These are phyloP conservation scores for Sebastes trivittatus DNA, from an alignment of 2,797 vertebrate genomes.

Conservation along the genomic window DNA sequence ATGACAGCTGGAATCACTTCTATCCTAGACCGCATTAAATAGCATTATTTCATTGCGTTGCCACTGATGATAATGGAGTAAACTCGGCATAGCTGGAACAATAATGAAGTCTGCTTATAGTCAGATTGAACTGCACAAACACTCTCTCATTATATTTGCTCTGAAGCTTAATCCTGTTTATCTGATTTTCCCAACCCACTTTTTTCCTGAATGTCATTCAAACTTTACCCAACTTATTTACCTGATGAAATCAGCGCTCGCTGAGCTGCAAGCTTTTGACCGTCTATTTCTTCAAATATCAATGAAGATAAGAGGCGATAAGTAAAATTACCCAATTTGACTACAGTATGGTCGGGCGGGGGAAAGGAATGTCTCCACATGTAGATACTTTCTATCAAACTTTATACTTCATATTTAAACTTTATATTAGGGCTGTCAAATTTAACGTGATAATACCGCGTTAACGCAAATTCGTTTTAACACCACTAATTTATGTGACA, in stretches of 20 bases:
- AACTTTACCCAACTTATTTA: slow-evolving; percentile 11
- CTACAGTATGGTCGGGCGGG: neutral
- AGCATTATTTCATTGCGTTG: neutral
- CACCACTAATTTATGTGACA: no score
- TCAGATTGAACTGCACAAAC: neutral
- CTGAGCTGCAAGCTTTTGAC: neutral
- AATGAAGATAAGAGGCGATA: slow-evolving; percentile 5
- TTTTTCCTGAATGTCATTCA: slow-evolving; percentile 20
- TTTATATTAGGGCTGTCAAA: no score
- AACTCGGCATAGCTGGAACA: neutral
- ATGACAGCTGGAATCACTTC: slow-evolving; percentile 25
- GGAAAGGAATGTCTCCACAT: neutral
- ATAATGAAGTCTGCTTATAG: neutral
- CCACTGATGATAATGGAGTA: neutral
- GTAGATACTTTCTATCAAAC: neutral
- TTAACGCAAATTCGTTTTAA: no score
- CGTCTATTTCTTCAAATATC: slow-evolving; percentile 23
- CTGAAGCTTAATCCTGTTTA: neutral
- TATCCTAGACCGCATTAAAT: slow-evolving; percentile 7
- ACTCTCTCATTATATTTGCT: neutral
- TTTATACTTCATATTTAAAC: neutral
- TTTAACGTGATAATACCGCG: no score
- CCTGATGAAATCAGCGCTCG: neutral
- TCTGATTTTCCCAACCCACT: neutral
- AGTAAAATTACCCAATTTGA: neutral